Evolutionary conservation across 2,113 vertebrate species (phyloP).

Genomic region (Misgurnus anguillicaudatus): DNA sequence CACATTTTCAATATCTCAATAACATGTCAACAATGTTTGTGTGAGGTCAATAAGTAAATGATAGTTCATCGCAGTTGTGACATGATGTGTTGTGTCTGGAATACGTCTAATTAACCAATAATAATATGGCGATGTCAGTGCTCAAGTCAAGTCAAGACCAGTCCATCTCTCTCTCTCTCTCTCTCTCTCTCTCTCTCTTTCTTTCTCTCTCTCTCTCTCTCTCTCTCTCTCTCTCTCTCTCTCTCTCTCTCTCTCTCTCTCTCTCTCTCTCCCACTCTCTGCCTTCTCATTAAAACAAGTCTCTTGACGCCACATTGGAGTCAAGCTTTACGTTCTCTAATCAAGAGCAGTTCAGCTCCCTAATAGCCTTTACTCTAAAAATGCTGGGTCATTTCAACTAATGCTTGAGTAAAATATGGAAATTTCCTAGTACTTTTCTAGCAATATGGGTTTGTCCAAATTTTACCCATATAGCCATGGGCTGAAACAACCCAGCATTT

Average conservation of each 20-base stretch:
- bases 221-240: not conserved
- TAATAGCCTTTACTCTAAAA: not conserved
- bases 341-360: constrained; percentile 30
- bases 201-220: not conserved
- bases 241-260: too few relatives aligned
- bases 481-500: too few relatives aligned
- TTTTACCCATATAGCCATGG: too few relatives aligned
- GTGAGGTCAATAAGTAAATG: constrained; percentile 16
- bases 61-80: constrained; percentile 12
- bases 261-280: not conserved
- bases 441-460: too few relatives aligned
- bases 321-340: constrained; percentile 10
- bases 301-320: constrained; percentile 21
- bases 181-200: not conserved
- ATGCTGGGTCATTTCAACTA: too few relatives aligned
- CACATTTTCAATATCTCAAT: not conserved
- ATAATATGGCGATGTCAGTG: constrained; percentile 34
- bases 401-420: too few relatives aligned
- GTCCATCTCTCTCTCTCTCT: not conserved
- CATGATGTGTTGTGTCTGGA: constrained; percentile 31
- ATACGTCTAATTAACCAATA: constrained; percentile 23
- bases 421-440: too few relatives aligned
- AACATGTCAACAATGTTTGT: constrained; percentile 28
- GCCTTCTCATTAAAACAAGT: constrained; percentile 36
- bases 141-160: constrained; percentile 32